phyloP scores from a whole-genome alignment of 2,113 vertebrate genomes.

The Peromyscus leucopus region DNA sequence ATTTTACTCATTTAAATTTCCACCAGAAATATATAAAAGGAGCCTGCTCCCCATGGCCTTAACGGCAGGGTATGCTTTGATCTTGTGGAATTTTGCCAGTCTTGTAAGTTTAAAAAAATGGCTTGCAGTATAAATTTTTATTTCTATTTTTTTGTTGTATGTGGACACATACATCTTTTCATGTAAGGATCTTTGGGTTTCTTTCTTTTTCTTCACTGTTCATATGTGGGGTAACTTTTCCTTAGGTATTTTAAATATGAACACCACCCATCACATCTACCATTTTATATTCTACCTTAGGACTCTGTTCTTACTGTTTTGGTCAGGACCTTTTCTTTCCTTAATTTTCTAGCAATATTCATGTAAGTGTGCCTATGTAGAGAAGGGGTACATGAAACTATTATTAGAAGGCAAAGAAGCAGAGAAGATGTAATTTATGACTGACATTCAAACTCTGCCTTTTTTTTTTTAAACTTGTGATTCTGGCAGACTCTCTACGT shows the following conservation, averaged over 20 bases:
- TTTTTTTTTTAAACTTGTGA: slow-evolving; percentile 41
- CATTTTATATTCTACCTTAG: background rate
- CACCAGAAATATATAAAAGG: slow-evolving; percentile 62
- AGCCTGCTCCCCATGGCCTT: slow-evolving; percentile 52
- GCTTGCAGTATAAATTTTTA: slow-evolving; percentile 60
- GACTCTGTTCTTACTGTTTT: background rate
- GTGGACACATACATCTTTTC: slow-evolving; percentile 62
- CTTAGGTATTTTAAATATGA: slow-evolving; percentile 49
- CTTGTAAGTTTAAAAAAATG: slow-evolving; percentile 68
- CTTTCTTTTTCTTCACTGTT: slow-evolving; percentile 29
- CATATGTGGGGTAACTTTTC: background rate
- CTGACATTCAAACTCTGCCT: slow-evolving; percentile 65
- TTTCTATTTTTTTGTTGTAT: slow-evolving; percentile 66
- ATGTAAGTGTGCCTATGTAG: background rate
- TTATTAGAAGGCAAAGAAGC: slow-evolving; percentile 57
- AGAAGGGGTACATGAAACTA: background rate
- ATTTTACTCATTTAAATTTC: slow-evolving; percentile 67
- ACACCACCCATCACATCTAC: no score
- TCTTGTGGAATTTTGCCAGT: slow-evolving; percentile 73
- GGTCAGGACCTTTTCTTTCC: background rate
- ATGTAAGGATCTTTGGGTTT: slow-evolving; percentile 22
- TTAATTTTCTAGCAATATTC: slow-evolving; percentile 46
- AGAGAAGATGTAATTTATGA: slow-evolving; percentile 53
- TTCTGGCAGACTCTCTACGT: slow-evolving; percentile 62
- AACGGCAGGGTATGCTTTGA: slow-evolving; percentile 31